These are phyloP conservation scores for Lepus europaeus DNA, from an alignment of 2,113 vertebrate genomes.

Conservation along the genomic window DNA sequence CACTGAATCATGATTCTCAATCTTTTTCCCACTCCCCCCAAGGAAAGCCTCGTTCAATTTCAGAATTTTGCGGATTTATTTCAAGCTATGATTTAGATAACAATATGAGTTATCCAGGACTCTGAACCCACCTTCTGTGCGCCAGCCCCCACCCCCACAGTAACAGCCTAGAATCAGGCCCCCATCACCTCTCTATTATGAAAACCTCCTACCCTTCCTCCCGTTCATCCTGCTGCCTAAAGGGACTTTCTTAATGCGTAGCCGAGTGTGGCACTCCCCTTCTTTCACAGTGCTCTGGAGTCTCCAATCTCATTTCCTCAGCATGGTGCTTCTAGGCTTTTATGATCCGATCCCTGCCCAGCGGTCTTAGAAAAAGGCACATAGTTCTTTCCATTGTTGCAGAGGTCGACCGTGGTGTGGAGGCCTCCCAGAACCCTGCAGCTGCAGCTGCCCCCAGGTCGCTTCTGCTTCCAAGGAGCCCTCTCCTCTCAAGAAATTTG, in stretches of 20 bases:
- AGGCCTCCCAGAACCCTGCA: not conserved
- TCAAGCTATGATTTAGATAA: not conserved
- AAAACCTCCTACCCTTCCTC: not conserved
- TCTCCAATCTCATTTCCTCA: not conserved
- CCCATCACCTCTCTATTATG: not conserved
- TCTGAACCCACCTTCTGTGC: not conserved
- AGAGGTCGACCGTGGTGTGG: not conserved
- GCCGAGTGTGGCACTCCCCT: not conserved
- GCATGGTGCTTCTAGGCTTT: not conserved
- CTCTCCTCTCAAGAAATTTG: not conserved
- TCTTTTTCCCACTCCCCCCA: not conserved
- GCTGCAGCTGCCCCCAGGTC: not conserved
- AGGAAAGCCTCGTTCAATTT: slow-evolving; percentile 10
- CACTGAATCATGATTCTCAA: not conserved
- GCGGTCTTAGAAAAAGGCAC: slow-evolving; percentile 12
- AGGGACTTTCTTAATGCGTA: not conserved
- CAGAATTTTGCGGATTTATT: not conserved
- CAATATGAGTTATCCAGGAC: not conserved
- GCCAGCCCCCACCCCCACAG: not conserved
- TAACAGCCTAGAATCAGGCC: not conserved
- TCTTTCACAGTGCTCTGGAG: not conserved
- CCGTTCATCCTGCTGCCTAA: not conserved
- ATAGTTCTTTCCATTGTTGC: not conserved
- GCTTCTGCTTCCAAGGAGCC: not conserved
- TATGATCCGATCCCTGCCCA: not conserved